phyloP scores from a whole-genome alignment of 2,888 invertebrate species.

The Frankliniella intonsa region DNA sequence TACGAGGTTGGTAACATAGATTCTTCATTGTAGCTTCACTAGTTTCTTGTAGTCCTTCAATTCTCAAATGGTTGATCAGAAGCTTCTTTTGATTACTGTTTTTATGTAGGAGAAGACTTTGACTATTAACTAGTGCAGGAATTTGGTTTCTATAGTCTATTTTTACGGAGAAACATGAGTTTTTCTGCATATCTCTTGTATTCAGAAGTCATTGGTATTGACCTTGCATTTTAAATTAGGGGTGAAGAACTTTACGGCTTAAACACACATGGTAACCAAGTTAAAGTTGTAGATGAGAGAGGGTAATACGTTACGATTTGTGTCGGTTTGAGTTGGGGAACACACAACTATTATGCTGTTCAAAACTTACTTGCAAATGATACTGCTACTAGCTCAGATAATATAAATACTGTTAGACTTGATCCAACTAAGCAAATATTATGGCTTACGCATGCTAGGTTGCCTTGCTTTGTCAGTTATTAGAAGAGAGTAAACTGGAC shows the following conservation, averaged over 20 bases:
- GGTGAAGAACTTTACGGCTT: too few species aligned
- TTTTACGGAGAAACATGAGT: not conserved
- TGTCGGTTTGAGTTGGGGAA: too few species aligned
- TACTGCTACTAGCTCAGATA: too few species aligned
- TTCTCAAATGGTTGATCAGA: not conserved
- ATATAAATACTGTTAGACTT: not conserved
- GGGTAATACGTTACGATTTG: too few species aligned
- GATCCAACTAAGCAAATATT: too few species aligned
- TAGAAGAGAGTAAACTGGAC: not conserved
- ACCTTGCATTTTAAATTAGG: not conserved
- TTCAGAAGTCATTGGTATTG: too few species aligned
- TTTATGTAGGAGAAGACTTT: not conserved
- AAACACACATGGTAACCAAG: too few species aligned
- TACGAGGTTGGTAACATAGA: slow-evolving; percentile 35
- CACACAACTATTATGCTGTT: too few species aligned
- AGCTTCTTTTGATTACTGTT: too few species aligned
- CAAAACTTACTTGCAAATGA: too few species aligned
- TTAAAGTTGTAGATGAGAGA: too few species aligned
- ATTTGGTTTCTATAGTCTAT: not conserved
- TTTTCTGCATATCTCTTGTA: not conserved
- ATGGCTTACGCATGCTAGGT: not conserved
- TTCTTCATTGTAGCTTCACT: slow-evolving; percentile 9
- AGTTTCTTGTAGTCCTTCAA: not conserved
- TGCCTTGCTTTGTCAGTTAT: not conserved
- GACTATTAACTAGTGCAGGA: not conserved